Evolutionary conservation across 2,888 invertebrate genomes (phyloP).

Genomic region (Ecdyonurus torrentis): DNA sequence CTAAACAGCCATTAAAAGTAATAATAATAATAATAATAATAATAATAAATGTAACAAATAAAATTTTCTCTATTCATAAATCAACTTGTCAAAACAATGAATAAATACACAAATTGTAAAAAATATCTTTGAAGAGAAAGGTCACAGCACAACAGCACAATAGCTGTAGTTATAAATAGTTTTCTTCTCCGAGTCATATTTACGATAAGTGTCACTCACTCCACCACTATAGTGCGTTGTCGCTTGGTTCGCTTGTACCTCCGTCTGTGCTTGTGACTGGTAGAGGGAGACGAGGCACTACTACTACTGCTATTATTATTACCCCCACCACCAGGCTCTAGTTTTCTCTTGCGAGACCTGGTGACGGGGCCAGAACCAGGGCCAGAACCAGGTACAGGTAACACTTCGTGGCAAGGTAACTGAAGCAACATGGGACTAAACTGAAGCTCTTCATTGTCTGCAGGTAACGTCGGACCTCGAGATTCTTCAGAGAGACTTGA

Average conservation of each 20-base stretch:
- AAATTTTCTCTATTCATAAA: background rate
- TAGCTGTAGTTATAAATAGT: background rate
- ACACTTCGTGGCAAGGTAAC: background rate
- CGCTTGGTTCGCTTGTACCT: background rate
- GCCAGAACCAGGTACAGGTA: too few species aligned
- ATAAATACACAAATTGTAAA: background rate
- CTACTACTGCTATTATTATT: background rate
- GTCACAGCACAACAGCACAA: background rate
- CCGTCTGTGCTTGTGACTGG: background rate
- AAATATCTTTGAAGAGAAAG: background rate
- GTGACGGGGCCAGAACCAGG: constrained; percentile 7
- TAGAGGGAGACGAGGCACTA: background rate
- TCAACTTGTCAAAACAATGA: background rate
- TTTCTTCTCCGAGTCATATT: background rate
- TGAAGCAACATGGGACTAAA: background rate
- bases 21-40: too few species aligned
- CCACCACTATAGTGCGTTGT: background rate
- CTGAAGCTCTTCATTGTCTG: background rate
- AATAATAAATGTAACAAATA: background rate
- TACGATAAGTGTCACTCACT: background rate
- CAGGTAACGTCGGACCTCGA: constrained; percentile 3
- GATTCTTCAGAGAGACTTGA: constrained; percentile 26
- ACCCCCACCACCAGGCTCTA: constrained; percentile 6
- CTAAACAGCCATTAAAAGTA: background rate
- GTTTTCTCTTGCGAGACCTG: constrained; percentile 6